Conservation (phyloP, 2,888 invertebrate genomes). For the Lepidocyrtoides sp. region DNA sequence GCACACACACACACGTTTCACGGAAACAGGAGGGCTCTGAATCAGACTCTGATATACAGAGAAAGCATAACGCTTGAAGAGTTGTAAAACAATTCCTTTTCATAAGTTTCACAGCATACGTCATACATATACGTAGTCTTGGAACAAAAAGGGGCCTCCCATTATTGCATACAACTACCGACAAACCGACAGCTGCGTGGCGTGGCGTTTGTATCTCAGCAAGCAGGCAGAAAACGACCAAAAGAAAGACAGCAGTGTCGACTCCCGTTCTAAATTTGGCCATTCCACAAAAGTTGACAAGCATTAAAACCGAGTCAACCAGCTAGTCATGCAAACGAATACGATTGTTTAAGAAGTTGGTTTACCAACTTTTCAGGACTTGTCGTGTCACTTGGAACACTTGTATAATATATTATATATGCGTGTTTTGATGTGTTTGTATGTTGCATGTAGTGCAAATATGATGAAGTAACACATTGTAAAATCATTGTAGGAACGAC, state of each 20-base stretch:
- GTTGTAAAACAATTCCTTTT: conserved; percentile 73
- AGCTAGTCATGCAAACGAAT: conserved; percentile 75
- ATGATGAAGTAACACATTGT: no score
- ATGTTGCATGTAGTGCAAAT: no score
- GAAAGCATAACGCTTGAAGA: conserved; percentile 60
- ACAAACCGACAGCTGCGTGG: no score
- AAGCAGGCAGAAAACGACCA: conserved; percentile 40
- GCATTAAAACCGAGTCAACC: conserved; percentile 72
- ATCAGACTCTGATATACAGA: no score
- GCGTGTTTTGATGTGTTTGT: neutral
- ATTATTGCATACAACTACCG: no score
- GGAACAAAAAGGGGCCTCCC: no score
- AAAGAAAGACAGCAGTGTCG: conserved; percentile 47
- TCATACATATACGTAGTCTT: no score
- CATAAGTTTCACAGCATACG: conserved; percentile 50
- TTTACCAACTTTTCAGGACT: conserved; percentile 57
- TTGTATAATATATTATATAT: neutral
- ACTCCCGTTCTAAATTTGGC: conserved; percentile 67
- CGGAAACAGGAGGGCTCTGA: neutral
- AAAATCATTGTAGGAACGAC: no score
- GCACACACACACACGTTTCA: neutral
- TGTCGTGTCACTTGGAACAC: neutral
- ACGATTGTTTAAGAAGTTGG: conserved; percentile 74
- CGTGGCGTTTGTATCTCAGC: neutral
- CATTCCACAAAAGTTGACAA: conserved; percentile 73